Evolutionary conservation across 1,140 invertebrate species (phyloP).

Genomic region (Tribolium madens): DNA sequence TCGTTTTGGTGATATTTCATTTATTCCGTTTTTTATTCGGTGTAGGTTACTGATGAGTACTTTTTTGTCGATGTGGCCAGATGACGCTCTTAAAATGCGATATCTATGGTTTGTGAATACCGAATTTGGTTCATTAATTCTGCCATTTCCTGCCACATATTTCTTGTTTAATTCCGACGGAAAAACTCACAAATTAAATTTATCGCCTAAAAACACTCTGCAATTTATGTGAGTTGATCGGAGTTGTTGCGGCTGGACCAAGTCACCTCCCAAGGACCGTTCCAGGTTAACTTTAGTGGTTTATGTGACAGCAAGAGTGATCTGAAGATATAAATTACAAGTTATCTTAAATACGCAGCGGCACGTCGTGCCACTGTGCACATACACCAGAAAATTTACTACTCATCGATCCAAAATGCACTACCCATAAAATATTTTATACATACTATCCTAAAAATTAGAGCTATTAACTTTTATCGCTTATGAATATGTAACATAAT

Average conservation of each 20-base stretch:
- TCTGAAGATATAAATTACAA: conserved; percentile 41
- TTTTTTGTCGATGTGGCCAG: conserved; percentile 22
- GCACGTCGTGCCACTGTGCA: neutral
- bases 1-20: conserved; percentile 6
- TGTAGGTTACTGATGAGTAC: conserved; percentile 15
- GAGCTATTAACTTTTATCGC: conserved; percentile 9
- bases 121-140: conserved; percentile 39
- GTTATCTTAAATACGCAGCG: conserved; percentile 44
- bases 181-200: conserved; percentile 37
- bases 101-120: conserved; percentile 32
- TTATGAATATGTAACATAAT: conserved; percentile 29
- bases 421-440: conserved; percentile 15
- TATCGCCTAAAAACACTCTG: conserved; percentile 35
- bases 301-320: conserved; percentile 44
- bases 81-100: conserved; percentile 36
- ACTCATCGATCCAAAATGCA: conserved; percentile 22
- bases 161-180: conserved; percentile 34
- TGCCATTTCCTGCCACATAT: conserved; percentile 34
- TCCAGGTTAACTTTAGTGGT: conserved; percentile 28
- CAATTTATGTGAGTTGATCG: conserved; percentile 41
- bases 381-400: conserved; percentile 37
- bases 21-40: conserved; percentile 24
- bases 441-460: conserved; percentile 25
- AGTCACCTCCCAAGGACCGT: conserved; percentile 28
- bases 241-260: conserved; percentile 21